Evolutionary conservation across 2,113 vertebrate species (phyloP), one percentile per base, ranked within the genome.

Genomic region (Grallaria varia): DNA sequence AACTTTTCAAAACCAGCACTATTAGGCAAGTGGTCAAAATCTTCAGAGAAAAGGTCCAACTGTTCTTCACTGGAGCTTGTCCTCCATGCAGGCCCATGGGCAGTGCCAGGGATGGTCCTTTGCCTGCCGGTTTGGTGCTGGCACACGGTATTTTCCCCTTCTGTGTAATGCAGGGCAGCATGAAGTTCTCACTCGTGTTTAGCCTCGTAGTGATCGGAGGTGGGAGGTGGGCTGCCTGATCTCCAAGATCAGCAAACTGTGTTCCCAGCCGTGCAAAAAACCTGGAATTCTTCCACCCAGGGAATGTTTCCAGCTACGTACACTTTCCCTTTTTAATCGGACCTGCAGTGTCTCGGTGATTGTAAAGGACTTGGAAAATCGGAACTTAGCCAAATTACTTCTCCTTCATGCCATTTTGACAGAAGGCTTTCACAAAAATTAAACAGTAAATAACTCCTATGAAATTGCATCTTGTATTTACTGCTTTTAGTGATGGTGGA

Each of bases 371-470:
- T 97, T 81, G 0, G 4, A 42, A 87, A 90, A 23, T 64, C 33
- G 30, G 83, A 96, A 22, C 73, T 45, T 24, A 39, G 83, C 92
- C 86, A 78, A 87, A 84, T 93, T 93, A 28, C 49, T 87, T 77
- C 80, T 92, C 72, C 87, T 93, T 81, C 69, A 20, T 91, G 90
- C 92, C 94, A 89, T 84, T 95, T 78, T 90, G 90, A 87, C 93
- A 96, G 95, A 90, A 94, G 88, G 93, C 83, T 93, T 96, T 87
- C 90, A 93, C 84, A 93, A 72, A 93, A 96, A 94, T 92, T 75
- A 81, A 95, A 82, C 90, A 92, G 83, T 89, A 90, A 90, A 89
- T 93, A 95, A 93, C 76, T 93, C 84, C 80, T 90, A 68, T 72
- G 88, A 89, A 94, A 93, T 45, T 89, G 63, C 68, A 67, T 93